phyloP scores from a whole-genome alignment of 2,113 vertebrate species.

The Athene noctua region DNA sequence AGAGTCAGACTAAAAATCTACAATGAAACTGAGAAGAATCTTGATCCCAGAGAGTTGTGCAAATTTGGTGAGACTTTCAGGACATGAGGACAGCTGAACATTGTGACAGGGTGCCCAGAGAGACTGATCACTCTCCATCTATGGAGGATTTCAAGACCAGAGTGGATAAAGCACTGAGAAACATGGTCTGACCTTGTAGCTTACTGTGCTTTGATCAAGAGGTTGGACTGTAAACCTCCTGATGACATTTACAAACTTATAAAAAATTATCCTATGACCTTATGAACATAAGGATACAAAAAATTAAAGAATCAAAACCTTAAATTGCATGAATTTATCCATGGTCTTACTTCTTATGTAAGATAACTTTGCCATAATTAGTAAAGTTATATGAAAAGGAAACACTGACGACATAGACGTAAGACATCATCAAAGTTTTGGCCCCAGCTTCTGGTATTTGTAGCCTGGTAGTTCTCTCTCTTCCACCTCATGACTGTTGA shows the following conservation, averaged over 20 bases:
- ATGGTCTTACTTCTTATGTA: not conserved
- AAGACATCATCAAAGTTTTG: not conserved
- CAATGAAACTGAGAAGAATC: not conserved
- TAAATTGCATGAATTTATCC: not conserved
- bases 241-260: not conserved
- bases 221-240: not conserved
- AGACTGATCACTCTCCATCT: not conserved
- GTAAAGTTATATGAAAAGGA: not conserved
- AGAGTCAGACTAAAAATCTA: not conserved
- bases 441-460: not conserved
- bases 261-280: not conserved
- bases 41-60: not conserved
- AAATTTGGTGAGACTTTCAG: not conserved
- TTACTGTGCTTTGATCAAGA: not conserved
- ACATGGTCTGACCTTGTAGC: not conserved
- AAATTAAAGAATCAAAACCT: not conserved
- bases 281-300: not conserved
- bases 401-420: not conserved
- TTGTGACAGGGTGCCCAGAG: not conserved
- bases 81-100: not conserved
- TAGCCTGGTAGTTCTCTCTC: not conserved
- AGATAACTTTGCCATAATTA: not conserved
- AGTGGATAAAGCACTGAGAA: not conserved
- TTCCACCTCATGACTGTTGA: not conserved
- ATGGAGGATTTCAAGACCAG: not conserved